Conservation (phyloP, 2,113 vertebrate genomes). For the Progne subis region DNA sequence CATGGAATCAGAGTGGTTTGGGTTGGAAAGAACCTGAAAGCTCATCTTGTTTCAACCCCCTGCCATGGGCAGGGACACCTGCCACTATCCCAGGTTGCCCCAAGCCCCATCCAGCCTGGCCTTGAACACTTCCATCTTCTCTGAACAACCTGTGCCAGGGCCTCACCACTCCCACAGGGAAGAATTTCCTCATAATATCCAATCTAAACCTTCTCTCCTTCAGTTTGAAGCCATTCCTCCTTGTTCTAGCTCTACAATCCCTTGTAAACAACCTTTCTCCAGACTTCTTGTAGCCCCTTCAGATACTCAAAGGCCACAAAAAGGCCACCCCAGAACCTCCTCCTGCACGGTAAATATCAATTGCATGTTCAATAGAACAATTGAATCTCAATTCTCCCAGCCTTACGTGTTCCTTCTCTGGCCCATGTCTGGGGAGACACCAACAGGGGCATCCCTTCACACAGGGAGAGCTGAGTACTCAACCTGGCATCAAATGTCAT, state of each 20-base stretch:
- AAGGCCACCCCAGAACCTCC: neutral
- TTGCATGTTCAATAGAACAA: too few relatives aligned
- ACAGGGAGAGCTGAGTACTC: rapidly evolving
- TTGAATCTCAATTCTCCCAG: neutral
- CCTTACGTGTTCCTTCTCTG: neutral
- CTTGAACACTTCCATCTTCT: neutral
- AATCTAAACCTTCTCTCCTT: neutral
- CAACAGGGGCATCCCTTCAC: rapidly evolving
- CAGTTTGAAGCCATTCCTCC: neutral
- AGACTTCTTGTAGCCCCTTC: neutral
- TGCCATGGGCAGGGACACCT: neutral
- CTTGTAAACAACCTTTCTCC: neutral
- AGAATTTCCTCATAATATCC: rapidly evolving
- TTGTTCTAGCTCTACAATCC: too few relatives aligned
- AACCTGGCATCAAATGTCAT: neutral
- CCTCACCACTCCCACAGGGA: rapidly evolving
- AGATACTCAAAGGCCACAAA: neutral
- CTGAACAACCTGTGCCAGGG: neutral
- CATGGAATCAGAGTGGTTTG: neutral
- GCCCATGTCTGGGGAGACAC: neutral
- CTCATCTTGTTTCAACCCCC: rapidly evolving
- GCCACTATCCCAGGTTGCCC: neutral
- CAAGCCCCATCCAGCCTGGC: rapidly evolving
- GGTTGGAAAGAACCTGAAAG: neutral
- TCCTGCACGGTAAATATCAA: neutral